These are phyloP conservation scores for Falco rusticolus DNA, from an alignment of 2,797 vertebrate genomes.

Conservation along the genomic window DNA sequence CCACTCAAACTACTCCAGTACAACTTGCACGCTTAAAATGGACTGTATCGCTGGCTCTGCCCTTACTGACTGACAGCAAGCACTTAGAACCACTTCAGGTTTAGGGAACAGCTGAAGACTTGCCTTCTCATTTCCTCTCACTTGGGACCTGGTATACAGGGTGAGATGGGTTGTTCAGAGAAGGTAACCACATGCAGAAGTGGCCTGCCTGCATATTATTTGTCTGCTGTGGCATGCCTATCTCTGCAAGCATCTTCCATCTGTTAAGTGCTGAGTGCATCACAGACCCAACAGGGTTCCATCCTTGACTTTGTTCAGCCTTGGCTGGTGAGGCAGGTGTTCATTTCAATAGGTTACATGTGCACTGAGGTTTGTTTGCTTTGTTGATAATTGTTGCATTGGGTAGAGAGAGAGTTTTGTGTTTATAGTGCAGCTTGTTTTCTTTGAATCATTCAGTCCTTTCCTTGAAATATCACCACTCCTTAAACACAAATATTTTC, in stretches of 20 bases:
- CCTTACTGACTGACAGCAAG: neutral
- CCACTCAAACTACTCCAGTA: neutral
- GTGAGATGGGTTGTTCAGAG: neutral
- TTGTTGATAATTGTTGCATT: conserved; percentile 6
- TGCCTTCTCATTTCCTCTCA: neutral
- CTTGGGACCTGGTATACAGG: neutral
- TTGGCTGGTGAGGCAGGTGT: neutral
- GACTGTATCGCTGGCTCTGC: neutral
- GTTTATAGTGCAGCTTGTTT: conserved; percentile 1
- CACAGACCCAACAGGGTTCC: neutral
- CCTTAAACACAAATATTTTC: conserved; percentile 61
- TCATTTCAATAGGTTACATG: neutral
- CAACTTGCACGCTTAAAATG: neutral
- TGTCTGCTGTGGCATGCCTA: neutral
- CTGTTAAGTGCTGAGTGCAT: neutral
- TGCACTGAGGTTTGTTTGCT: neutral
- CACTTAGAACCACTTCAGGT: neutral
- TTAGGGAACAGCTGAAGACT: neutral
- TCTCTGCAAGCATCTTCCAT: neutral
- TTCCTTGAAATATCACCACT: conserved; percentile 2
- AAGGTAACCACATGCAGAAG: neutral
- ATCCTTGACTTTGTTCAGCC: neutral
- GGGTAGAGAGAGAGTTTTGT: conserved; percentile 1
- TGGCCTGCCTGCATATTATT: neutral
- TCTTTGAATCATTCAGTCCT: neutral